phyloP scores from a whole-genome alignment of 2,797 vertebrate species.

The Cossypha polioptera region DNA sequence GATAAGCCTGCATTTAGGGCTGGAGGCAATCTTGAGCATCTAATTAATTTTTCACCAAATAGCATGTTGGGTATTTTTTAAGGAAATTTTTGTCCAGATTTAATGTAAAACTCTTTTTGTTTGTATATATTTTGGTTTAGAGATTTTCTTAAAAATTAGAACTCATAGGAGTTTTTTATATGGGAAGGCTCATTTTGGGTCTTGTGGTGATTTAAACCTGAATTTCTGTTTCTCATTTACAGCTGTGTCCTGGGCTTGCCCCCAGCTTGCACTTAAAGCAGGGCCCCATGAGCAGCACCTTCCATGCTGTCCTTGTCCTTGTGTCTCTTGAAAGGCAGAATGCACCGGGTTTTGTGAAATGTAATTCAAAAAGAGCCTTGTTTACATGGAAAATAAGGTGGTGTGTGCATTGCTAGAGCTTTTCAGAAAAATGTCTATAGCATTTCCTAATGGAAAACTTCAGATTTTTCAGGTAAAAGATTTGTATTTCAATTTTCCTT shows the following conservation, averaged over 20 bases:
- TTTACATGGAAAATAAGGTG: background rate
- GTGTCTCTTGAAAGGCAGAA: background rate
- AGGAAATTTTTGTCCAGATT: background rate
- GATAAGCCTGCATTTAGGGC: background rate
- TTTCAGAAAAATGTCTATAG: background rate
- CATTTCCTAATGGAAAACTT: background rate
- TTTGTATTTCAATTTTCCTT: background rate
- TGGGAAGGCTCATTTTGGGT: background rate
- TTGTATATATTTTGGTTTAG: background rate
- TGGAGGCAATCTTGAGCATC: background rate
- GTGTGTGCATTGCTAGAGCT: background rate
- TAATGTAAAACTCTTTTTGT: background rate
- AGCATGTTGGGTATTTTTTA: rapidly evolving
- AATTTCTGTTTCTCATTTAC: background rate
- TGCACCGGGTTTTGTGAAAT: rapidly evolving
- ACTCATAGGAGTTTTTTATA: background rate
- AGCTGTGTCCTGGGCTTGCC: background rate
- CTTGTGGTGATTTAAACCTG: background rate
- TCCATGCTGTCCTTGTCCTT: background rate
- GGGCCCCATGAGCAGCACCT: background rate
- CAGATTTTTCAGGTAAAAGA: background rate
- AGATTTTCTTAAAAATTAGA: background rate
- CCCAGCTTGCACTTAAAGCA: background rate
- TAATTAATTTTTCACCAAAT: background rate
- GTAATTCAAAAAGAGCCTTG: background rate